Conservation (phyloP, 2,888 invertebrate genomes). For the Melinaea menophilus region DNA sequence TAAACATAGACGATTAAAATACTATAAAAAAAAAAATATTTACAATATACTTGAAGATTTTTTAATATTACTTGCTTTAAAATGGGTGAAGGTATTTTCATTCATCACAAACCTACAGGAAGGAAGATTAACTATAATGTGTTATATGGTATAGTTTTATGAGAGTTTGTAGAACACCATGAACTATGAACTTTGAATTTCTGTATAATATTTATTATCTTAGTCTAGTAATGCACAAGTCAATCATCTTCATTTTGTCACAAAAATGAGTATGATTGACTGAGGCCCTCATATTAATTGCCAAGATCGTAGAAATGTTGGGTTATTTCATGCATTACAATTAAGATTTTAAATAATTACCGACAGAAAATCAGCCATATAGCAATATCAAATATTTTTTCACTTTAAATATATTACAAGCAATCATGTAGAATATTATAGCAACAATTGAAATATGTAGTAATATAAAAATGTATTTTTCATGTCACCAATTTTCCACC, state of each 20-base stretch:
- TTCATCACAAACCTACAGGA: slow-evolving; percentile 4
- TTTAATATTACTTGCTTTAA: slow-evolving; percentile 5
- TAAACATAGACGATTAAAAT: slow-evolving; percentile 2
- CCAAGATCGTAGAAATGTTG: neutral
- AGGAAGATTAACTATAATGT: neutral
- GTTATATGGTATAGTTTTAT: slow-evolving; percentile 2
- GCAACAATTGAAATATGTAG: slow-evolving; percentile 1
- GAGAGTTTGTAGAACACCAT: neutral
- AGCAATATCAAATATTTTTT: slow-evolving; percentile 1
- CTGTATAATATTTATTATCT: neutral
- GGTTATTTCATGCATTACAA: neutral
- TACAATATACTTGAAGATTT: slow-evolving; percentile 10
- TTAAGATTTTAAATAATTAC: neutral
- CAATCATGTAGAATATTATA: slow-evolving; percentile 4
- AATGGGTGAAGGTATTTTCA: slow-evolving; percentile 5
- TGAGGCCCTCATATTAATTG: no score
- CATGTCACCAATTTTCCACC: neutral
- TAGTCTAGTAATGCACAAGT: slow-evolving; percentile 1
- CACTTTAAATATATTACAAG: neutral
- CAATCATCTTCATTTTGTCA: neutral
- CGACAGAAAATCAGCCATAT: neutral
- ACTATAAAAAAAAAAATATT: neutral
- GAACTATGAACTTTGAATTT: neutral
- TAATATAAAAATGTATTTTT: neutral
- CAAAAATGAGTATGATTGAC: no score